Base-by-base conservation (phyloP, 2,888 invertebrate species). In the Laothoe populi region DNA sequence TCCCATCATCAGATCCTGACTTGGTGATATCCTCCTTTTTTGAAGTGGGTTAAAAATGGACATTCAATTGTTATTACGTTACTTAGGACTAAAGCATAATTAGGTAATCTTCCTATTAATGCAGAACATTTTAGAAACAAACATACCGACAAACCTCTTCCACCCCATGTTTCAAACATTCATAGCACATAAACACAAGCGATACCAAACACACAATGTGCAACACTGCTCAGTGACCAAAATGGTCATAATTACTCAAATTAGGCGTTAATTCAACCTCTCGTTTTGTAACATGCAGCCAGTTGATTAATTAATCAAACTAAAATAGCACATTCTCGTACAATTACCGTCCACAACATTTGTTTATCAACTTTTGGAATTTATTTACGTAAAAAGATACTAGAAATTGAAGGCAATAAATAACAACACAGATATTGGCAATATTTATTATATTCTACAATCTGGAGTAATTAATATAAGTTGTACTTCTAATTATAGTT, bases 211-310 rank as follows among this genome's bases (percentile, higher is more conserved):
- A 35, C 35, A 31, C 53, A 57, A 63, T 64, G 64, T 66, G 62
- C 68, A 70, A 66, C 67, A 62, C 62, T 62, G 53, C 45, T 59
- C 59, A 59, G 60, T 57, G 61, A 68, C 69, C 67, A 70, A 69
- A 66, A 70, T 67, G 64, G 67, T 69, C 63, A 63, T 62, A 66
- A 66, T 71, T 71, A 71, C 63, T 59, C 61, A 64, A 62, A 62
- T 62, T 46, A 64, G 63, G 65, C 62, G 66, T 64, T 61, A 65
- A 68, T 68, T 67, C 62, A 57, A 63, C 61, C 64, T 59, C 57
- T 38, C 63, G 59, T 44, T 61, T 48, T 35, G 16, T 45, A 46
- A 35, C 19, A 46, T 45, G 4, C 44, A 31, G 35, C 59, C 24
- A 24, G 16, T 23, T 13, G 21, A 31, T 21, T 57, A 24, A 57